These are phyloP conservation scores for Drosophila parthenogenetica DNA, from an alignment of 2,888 invertebrate species.

Conservation along the genomic window DNA sequence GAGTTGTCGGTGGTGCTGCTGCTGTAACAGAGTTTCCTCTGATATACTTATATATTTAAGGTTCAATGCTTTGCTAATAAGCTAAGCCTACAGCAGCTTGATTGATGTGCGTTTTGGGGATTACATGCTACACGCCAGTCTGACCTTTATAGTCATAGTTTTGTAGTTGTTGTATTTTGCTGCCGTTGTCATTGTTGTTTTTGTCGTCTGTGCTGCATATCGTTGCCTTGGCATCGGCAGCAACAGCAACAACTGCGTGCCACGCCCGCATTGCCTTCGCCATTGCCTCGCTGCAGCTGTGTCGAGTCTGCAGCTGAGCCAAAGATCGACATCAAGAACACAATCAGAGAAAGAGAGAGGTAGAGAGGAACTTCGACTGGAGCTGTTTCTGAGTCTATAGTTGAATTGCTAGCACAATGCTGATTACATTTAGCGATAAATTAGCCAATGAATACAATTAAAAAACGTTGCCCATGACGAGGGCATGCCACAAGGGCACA, in stretches of 20 bases:
- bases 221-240: constrained; percentile 62
- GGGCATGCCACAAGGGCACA: constrained; percentile 59
- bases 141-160: constrained; percentile 55
- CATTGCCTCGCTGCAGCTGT: constrained; percentile 52
- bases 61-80: constrained; percentile 73
- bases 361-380: constrained; percentile 7
- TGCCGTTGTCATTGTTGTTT: constrained; percentile 16
- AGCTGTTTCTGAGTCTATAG: constrained; percentile 43
- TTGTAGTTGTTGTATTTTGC: constrained; percentile 24
- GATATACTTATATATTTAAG: constrained; percentile 41
- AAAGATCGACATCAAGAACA: constrained; percentile 4
- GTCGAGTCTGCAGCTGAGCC: constrained; percentile 29
- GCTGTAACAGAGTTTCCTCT: constrained; percentile 48
- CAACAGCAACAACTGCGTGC: constrained; percentile 43
- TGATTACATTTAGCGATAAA: constrained; percentile 78
- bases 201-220: constrained; percentile 56
- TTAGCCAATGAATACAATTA: constrained; percentile 80
- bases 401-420: constrained; percentile 71
- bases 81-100: constrained; percentile 50
- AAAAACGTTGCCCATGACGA: constrained; percentile 36
- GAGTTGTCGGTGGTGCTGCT: constrained; percentile 43
- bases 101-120: constrained; percentile 74
- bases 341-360: neutral
- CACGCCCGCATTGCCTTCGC: constrained; percentile 62
- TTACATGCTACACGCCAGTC: constrained; percentile 53